Evolutionary conservation across 2,113 vertebrate species (phyloP).

Genomic region (Phrynosoma blainvillii): DNA sequence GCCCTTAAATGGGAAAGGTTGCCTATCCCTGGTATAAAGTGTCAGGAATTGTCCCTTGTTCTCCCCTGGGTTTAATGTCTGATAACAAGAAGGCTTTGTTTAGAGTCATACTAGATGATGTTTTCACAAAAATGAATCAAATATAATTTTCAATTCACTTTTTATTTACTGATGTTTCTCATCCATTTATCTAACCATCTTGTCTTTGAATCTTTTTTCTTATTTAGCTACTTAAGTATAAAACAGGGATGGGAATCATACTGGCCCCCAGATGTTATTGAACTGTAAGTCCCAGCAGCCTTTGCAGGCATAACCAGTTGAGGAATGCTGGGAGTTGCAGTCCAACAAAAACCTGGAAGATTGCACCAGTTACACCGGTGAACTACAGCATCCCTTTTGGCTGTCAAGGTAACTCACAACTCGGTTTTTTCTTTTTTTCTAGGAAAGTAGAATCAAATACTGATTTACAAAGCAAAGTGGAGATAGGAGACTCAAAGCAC

Average conservation of each 20-base stretch:
- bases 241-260: no score
- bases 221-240: slow-evolving; percentile 10
- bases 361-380: no score
- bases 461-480: slow-evolving; percentile 67
- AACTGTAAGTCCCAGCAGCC: no score
- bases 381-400: background rate
- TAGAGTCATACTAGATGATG: background rate
- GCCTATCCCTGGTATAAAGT: no score
- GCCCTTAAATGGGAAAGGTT: no score
- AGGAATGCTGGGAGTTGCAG: no score
- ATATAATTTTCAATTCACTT: background rate
- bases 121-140: background rate
- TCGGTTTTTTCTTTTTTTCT: slow-evolving; percentile 38
- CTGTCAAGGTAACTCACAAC: background rate
- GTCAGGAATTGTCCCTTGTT: background rate
- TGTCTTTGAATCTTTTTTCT: background rate
- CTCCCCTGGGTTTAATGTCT: background rate
- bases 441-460: slow-evolving; percentile 77
- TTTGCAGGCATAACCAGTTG: no score
- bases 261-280: no score
- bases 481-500: slow-evolving; percentile 66
- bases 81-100: background rate
- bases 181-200: background rate
- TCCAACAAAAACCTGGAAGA: no score
- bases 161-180: background rate